A percentile compares a stretch with the other conserved stretches of the same genome.
These are phyloP conservation scores for Hippocampus kuda DNA, from an alignment of 2,797 vertebrate species.

Conservation along the genomic window DNA sequence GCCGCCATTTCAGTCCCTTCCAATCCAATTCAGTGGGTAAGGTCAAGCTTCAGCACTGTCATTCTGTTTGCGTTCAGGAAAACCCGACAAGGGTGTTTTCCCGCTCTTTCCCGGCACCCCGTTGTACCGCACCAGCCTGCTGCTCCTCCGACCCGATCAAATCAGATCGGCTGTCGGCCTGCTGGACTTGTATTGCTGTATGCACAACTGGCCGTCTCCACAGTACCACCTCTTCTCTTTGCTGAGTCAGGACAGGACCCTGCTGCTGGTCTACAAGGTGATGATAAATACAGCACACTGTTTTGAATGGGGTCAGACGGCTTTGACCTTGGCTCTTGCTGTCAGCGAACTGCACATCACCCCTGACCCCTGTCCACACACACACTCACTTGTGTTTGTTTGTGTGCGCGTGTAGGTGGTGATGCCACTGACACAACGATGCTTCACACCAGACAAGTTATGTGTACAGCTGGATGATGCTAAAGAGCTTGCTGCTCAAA, in stretches of 20 bases:
- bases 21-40: neutral
- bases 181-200: slow-evolving; percentile 83
- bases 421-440: neutral
- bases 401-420: slow-evolving; percentile 11
- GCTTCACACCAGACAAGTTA: slow-evolving; percentile 6
- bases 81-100: slow-evolving; percentile 61
- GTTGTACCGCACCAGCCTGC: slow-evolving; percentile 74
- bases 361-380: neutral
- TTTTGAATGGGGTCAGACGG: neutral
- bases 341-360: too few relatives aligned
- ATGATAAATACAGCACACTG: neutral
- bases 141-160: slow-evolving; percentile 77
- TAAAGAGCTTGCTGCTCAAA: slow-evolving; percentile 12
- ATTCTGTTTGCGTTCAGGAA: neutral
- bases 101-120: slow-evolving; percentile 74
- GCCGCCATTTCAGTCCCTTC: neutral
- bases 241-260: slow-evolving; percentile 51
- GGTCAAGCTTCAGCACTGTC: neutral
- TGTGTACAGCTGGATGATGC: slow-evolving; percentile 13
- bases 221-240: slow-evolving; percentile 86
- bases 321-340: neutral
- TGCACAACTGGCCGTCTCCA: slow-evolving; percentile 78
- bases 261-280: slow-evolving; percentile 55
- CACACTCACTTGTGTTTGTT: slow-evolving; percentile 4
- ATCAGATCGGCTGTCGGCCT: slow-evolving; percentile 80